Evolutionary conservation across 2,113 vertebrate species (phyloP), one percentile per base, ranked within the genome.

Genomic region (Columbina picui): DNA sequence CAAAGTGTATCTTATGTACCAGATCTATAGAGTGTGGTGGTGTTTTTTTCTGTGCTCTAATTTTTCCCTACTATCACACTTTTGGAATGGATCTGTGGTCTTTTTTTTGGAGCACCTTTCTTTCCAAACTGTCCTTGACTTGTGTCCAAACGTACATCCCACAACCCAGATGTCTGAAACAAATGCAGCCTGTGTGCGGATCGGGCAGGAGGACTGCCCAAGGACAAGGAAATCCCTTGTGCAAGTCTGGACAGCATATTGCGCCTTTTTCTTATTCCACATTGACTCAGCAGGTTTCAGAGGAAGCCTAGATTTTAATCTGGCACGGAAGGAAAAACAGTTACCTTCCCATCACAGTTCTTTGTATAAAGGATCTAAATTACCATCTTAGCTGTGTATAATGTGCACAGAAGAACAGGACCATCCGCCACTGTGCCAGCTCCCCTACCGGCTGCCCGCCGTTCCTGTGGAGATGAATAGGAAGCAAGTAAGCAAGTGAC

Each of bases 211-310:
- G 74, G 17, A 15, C 56, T 60, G 45, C 77, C 87, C 83, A 77
- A 90, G 94, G 94, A 90, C 90, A 65, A 89, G 91, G 69, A 92
- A 87, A 91, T 96, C 88, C 75, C 90, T 49, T 56, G 79, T 83
- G 64, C 59, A 21, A 25, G 27, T 43, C 95, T 87, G 93, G 75
- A 38, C 26, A 2, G 65, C 47, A 17, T 39, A 53, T 55, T 0
- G 1, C 29, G 94, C 29, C 76, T 50, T 87, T 71, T 88, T 73
- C 86, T 36, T 36, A 36, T 41, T 90, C 76, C 49, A 53, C n/a
- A 1, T 77, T 96, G 97, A 96, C 88, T 96, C 95, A 95, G 95
- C 84, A 85, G 89, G 36, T 88, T 96, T 88, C 81, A 79, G 81
- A 91, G 84, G 74, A 94, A 93, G 73, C 85, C 41, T 60, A 14